phyloP scores from a whole-genome alignment of 2,113 vertebrate species.

The Pelecanoides urinatrix region DNA sequence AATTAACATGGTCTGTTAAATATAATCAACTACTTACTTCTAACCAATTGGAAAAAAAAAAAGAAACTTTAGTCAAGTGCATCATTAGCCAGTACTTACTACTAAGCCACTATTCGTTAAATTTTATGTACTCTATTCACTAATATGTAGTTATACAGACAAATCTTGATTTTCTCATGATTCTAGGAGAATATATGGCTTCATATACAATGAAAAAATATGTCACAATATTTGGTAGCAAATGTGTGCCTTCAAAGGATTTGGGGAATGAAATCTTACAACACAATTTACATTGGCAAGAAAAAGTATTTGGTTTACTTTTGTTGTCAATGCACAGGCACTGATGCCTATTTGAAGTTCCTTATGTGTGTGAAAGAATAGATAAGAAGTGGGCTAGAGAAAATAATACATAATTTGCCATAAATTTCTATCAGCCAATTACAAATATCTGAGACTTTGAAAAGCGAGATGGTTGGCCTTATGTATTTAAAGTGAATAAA shows the following conservation, averaged over 20 bases:
- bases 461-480: not conserved
- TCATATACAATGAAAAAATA: not conserved
- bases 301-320: not conserved
- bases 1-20: constrained; percentile 32
- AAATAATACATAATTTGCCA: not conserved
- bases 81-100: not conserved
- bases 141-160: not conserved
- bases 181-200: not conserved
- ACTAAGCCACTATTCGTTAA: not conserved
- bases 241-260: not conserved
- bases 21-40: not conserved
- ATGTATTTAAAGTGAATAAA: not conserved
- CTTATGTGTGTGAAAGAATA: not conserved
- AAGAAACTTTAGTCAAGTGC: not conserved
- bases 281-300: not conserved
- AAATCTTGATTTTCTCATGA: not conserved
- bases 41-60: not conserved
- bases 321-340: not conserved
- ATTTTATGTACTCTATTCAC: not conserved
- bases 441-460: not conserved
- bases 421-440: not conserved
- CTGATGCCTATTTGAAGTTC: not conserved
- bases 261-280: not conserved
- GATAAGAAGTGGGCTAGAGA: not conserved
- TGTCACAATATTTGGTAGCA: not conserved